phyloP scores from a whole-genome alignment of 2,888 invertebrate species.

The Folsomia manolachei region DNA sequence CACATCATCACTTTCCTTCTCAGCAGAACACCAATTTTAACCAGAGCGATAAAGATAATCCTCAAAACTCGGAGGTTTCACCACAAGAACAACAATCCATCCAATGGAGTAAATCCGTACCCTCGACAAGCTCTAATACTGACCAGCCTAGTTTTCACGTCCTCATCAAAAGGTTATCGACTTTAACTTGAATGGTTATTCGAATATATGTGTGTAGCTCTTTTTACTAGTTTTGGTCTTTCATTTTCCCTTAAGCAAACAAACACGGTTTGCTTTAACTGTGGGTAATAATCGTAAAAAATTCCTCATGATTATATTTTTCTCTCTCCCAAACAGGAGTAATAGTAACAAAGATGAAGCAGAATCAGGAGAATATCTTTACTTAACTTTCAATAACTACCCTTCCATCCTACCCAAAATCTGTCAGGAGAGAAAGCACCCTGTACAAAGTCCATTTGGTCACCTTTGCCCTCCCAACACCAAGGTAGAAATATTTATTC shows the following conservation, averaged over 20 bases:
- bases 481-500: slow-evolving; percentile 1
- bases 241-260: neutral
- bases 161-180: slow-evolving; percentile 14
- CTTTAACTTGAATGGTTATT: too few species aligned
- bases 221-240: too few species aligned
- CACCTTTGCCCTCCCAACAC: slow-evolving; percentile 11
- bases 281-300: neutral
- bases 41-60: neutral
- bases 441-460: slow-evolving; percentile 13
- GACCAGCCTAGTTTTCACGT: slow-evolving; percentile 13
- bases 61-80: neutral
- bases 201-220: too few species aligned
- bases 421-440: slow-evolving; percentile 9
- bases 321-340: slow-evolving; percentile 6
- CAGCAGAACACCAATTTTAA: neutral
- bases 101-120: slow-evolving; percentile 6
- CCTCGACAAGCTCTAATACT: slow-evolving; percentile 5
- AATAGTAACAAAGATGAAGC: slow-evolving; percentile 13
- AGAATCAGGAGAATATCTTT: slow-evolving; percentile 19
- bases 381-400: slow-evolving; percentile 20
- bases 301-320: too few species aligned
- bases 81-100: slow-evolving; percentile 5
- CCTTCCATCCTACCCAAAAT: slow-evolving; percentile 17
- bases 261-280: neutral
- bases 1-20: slow-evolving; percentile 1